phyloP scores from a whole-genome alignment of 2,888 invertebrate species.

The Ectemnius lituratus region DNA sequence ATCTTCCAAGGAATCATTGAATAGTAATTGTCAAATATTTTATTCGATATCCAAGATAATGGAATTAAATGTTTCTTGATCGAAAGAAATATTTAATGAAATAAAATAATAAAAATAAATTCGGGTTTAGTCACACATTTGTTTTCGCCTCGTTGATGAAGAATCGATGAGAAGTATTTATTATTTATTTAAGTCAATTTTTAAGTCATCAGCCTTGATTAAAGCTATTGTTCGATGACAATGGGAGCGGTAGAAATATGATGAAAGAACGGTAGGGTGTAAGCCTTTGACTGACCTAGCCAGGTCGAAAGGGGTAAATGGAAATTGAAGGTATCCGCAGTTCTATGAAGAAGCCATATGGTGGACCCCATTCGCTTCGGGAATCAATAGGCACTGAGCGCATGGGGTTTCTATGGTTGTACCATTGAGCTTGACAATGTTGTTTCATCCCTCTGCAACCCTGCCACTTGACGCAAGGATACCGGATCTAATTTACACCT shows the following conservation, averaged over 20 bases:
- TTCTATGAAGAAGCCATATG: conserved; percentile 8
- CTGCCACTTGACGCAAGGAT: not conserved
- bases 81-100: no score
- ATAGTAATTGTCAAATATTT: no score
- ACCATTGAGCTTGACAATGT: conserved; percentile 3
- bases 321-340: not conserved
- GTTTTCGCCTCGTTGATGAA: no score
- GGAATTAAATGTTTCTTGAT: no score
- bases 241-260: not conserved
- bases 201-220: not conserved
- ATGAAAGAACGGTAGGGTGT: not conserved
- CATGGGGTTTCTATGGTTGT: conserved; percentile 1
- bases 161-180: no score
- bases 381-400: not conserved
- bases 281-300: conserved; percentile 3
- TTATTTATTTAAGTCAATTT: not conserved
- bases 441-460: not conserved
- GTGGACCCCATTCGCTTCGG: not conserved
- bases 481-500: not conserved
- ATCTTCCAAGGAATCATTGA: no score
- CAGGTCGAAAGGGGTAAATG: not conserved
- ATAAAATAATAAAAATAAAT: no score
- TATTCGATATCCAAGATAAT: no score
- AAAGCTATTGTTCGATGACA: not conserved
- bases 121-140: no score